Evolutionary conservation across 2,797 vertebrate genomes (phyloP).

Genomic region (Phoeniculus purpureus): DNA sequence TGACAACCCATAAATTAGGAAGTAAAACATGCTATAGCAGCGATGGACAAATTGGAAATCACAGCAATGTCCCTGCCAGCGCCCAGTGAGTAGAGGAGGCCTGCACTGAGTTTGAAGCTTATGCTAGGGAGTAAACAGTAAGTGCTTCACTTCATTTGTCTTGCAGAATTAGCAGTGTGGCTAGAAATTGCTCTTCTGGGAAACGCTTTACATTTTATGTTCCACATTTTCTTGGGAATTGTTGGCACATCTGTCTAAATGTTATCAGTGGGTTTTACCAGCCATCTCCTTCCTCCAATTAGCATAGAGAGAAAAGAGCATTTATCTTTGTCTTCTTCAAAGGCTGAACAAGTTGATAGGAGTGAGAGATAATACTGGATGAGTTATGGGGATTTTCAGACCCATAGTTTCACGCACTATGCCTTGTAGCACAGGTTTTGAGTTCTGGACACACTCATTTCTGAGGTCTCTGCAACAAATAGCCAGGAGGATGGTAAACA

Average conservation of each 20-base stretch:
- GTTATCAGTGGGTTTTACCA: slow-evolving; percentile 47
- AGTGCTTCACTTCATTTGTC: slow-evolving; percentile 8
- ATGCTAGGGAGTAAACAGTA: slow-evolving; percentile 17
- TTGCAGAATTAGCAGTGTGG: slow-evolving; percentile 45
- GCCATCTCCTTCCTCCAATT: slow-evolving; percentile 29
- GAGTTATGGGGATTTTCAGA: background rate
- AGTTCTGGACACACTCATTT: background rate
- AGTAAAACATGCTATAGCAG: background rate
- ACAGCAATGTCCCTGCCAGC: background rate
- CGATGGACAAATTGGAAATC: background rate
- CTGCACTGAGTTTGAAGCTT: background rate
- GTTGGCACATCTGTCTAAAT: slow-evolving; percentile 34
- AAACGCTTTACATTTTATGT: slow-evolving; percentile 55
- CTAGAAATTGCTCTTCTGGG: slow-evolving; percentile 52
- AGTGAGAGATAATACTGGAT: background rate
- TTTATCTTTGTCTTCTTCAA: slow-evolving; percentile 9
- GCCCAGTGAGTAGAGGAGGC: background rate
- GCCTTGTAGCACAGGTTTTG: background rate
- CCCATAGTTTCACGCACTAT: background rate
- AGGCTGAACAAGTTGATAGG: background rate
- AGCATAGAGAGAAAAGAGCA: slow-evolving; percentile 23
- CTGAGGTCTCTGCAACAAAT: background rate
- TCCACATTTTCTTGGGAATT: slow-evolving; percentile 40
- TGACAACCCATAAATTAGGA: background rate
- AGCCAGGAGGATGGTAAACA: background rate